Evolutionary conservation across 2,797 vertebrate genomes (phyloP), one percentile per base, ranked within the genome.

Genomic region (Gila robusta): DNA sequence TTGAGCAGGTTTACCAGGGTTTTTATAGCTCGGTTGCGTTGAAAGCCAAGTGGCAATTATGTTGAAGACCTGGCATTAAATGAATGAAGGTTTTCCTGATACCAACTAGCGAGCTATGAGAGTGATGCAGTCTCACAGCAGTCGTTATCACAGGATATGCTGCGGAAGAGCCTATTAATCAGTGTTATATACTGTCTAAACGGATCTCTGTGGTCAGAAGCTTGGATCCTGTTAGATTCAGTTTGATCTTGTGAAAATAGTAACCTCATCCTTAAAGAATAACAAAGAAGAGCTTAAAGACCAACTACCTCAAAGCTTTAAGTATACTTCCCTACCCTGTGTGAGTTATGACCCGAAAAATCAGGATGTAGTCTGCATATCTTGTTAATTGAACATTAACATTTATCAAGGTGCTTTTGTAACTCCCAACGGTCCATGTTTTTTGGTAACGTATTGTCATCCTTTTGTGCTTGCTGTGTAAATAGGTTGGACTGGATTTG

Each of bases 41-140:
- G 87, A 82, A 91, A 69, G 72, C 85, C 92, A 92, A 93, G 91
- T 92, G 92, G 92, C 87, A 90, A 91, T 93, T 94, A 91, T 92
- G 89, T 90, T 87, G 85, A 89, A 89, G 71, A 44, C 71, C 62
- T 74, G 78, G 41, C 32, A 74, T 74, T 84, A 54, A 59, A 67
- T 56, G 49, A 62, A 70, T 67, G 62, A 44, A 32, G 62, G 41
- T 35, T 67, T 67, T 39, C 26, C 3, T 10, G 4, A 67, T 67
- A 80, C 79, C 44, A 26, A 17, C 41, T 21, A 47, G 78, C 10
- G 6, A 67, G 78, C 78, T 49, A 32, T 39, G 66, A 70, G 79
- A 69, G 52, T 17, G 28, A 39, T 64, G 77, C 77, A 66, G 56
- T 44, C 77, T 79, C 56, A 44, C n/a, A 1, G 77, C 56, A 79